A percentile compares a stretch with the other conserved stretches of the same genome.
These are phyloP conservation scores for Brachionus manjavacas DNA, from an alignment of 1,140 invertebrate genomes.

Conservation along the genomic window DNA sequence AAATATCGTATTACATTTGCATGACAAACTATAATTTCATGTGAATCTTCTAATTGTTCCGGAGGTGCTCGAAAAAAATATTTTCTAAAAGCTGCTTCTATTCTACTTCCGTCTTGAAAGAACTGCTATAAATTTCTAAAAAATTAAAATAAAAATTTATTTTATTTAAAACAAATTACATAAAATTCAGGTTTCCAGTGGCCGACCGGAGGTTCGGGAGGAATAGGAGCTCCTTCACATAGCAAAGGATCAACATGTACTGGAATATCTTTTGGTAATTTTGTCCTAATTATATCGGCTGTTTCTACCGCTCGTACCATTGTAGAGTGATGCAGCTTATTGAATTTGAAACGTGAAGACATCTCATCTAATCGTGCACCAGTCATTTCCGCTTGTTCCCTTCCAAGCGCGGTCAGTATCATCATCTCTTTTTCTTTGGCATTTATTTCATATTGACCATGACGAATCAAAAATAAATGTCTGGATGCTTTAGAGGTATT, in stretches of 20 bases:
- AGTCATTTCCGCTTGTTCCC: constrained; percentile 74
- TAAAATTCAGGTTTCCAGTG: constrained; percentile 76
- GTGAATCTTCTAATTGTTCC: constrained; percentile 74
- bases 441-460: constrained; percentile 51
- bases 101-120: constrained; percentile 78
- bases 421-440: constrained; percentile 71
- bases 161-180: constrained; percentile 60
- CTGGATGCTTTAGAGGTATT: not conserved
- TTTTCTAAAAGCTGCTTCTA: constrained; percentile 89
- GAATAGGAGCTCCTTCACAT: constrained; percentile 86
- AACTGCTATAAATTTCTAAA: constrained; percentile 3
- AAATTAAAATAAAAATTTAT: not conserved
- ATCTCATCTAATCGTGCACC: constrained; percentile 66
- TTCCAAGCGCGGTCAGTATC: constrained; percentile 73
- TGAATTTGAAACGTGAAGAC: constrained; percentile 66
- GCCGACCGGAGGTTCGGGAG: constrained; percentile 76
- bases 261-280: constrained; percentile 60
- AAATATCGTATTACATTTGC: constrained; percentile 97
- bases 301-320: constrained; percentile 90
- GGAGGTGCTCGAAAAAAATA: constrained; percentile 84
- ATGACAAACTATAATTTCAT: constrained; percentile 90
- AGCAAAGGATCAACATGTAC: constrained; percentile 68
- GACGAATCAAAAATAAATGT: constrained; percentile 37
- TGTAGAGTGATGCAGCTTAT: constrained; percentile 74
- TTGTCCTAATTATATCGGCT: constrained; percentile 71